Conservation (phyloP, 2,113 vertebrate species). For the Silurus glanis region DNA sequence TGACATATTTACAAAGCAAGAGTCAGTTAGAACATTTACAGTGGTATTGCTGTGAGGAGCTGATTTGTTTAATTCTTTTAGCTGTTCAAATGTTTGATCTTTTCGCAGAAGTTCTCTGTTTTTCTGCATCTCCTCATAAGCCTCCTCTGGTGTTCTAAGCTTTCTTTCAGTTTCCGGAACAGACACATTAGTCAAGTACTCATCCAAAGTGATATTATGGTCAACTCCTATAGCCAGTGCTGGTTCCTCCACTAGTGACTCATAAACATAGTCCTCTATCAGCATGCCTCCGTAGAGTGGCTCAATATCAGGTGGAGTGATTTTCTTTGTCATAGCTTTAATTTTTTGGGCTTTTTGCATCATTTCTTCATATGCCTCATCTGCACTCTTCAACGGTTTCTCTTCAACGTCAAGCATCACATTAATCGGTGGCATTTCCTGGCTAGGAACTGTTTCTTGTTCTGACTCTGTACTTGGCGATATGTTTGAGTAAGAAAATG, state of each 20-base stretch:
- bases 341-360: conserved; percentile 83
- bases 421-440: conserved; percentile 73
- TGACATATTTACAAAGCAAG: conserved; percentile 84
- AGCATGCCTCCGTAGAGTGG: conserved; percentile 94
- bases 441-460: conserved; percentile 76
- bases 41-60: conserved; percentile 71
- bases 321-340: conserved; percentile 76
- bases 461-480: conserved; percentile 91
- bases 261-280: conserved; percentile 98
- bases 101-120: conserved; percentile 75
- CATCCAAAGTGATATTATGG: conserved; percentile 66
- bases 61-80: conserved; percentile 73
- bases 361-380: conserved; percentile 92
- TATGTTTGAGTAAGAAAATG: conserved; percentile 87
- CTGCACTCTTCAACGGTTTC: conserved; percentile 83
- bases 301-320: conserved; percentile 87
- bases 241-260: conserved; percentile 88
- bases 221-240: conserved; percentile 72
- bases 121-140: conserved; percentile 86
- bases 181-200: conserved; percentile 69
- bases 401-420: conserved; percentile 58
- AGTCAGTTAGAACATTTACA: conserved; percentile 73
- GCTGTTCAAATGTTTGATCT: conserved; percentile 79
- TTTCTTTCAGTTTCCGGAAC: conserved; percentile 74
- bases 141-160: conserved; percentile 78